Percentiles rank a stretch among this genome's conserved stretches.
Conservation (phyloP, 1,140 invertebrate genomes). For the Bathynomus jamesi region DNA sequence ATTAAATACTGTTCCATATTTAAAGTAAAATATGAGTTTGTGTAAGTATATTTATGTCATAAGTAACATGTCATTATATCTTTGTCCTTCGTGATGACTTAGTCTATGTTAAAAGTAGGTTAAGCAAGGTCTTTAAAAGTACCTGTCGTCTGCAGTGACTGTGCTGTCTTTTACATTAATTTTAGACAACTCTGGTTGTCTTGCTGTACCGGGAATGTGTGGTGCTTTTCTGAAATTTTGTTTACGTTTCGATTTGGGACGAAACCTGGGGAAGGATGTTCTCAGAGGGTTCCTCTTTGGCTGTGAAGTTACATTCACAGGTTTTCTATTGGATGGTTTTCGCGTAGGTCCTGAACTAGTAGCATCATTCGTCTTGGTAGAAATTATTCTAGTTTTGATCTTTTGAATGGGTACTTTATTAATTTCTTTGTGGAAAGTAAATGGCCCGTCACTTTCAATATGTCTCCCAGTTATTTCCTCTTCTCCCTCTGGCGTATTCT, state of each 20-base stretch:
- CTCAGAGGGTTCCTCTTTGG: no score
- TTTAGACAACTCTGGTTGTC: constrained; percentile 29
- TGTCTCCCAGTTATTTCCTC: not conserved
- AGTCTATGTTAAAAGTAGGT: not conserved
- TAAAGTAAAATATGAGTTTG: no score
- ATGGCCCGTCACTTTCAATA: not conserved
- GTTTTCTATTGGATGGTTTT: no score
- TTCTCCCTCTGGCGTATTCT: not conserved
- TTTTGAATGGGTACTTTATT: not conserved
- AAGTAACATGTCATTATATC: no score
- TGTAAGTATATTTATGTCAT: no score
- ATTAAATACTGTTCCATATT: no score
- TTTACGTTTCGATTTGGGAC: not conserved
- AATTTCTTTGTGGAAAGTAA: not conserved
- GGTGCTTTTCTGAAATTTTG: not conserved
- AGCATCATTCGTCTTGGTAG: not conserved
- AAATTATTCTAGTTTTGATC: not conserved
- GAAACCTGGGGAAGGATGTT: not conserved
- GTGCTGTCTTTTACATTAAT: constrained; percentile 19
- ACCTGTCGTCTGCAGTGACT: not conserved
- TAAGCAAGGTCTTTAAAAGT: not conserved
- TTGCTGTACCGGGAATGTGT: constrained; percentile 26
- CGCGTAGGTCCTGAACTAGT: no score
- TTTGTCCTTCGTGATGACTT: no score
- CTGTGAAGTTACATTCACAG: no score